phyloP scores from a whole-genome alignment of 2,888 invertebrate genomes.

The Omphaloscelis lunosa region DNA sequence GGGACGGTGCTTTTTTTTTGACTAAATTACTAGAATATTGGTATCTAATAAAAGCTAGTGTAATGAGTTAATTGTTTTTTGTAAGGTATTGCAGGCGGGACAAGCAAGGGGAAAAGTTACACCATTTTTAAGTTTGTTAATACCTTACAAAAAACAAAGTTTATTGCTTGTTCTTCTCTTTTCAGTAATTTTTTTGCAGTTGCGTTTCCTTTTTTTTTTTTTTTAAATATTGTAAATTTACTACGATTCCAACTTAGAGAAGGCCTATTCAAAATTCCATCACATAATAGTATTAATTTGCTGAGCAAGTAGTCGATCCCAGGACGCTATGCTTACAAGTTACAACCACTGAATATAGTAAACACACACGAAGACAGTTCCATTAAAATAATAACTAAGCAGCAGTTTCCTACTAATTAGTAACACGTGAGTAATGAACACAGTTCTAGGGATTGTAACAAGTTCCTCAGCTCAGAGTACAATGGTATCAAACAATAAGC shows the following conservation, averaged over 20 bases:
- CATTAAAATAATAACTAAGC: background rate
- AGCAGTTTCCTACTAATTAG: conserved; percentile 18
- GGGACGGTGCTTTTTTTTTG: too few relatives aligned
- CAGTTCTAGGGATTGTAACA: conserved; percentile 17
- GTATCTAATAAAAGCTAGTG: too few relatives aligned
- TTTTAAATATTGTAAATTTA: background rate
- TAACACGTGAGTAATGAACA: conserved; percentile 4
- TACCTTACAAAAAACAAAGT: too few relatives aligned
- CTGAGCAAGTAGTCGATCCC: background rate
- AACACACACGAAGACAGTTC: background rate
- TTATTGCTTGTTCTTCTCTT: too few relatives aligned
- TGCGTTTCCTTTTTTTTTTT: too few relatives aligned
- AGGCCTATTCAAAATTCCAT: background rate
- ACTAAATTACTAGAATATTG: too few relatives aligned
- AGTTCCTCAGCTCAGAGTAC: conserved; percentile 12
- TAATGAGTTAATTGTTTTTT: too few relatives aligned
- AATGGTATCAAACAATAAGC: conserved; percentile 12
- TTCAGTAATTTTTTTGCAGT: too few relatives aligned
- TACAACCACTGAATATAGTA: background rate
- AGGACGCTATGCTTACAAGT: too few relatives aligned
- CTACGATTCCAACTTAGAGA: background rate
- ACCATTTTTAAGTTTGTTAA: too few relatives aligned
- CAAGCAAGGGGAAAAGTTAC: too few relatives aligned
- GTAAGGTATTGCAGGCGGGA: too few relatives aligned
- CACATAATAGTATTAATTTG: background rate